Evolutionary conservation across 2,113 vertebrate genomes (phyloP).

Genomic region (Meleagris gallopavo): DNA sequence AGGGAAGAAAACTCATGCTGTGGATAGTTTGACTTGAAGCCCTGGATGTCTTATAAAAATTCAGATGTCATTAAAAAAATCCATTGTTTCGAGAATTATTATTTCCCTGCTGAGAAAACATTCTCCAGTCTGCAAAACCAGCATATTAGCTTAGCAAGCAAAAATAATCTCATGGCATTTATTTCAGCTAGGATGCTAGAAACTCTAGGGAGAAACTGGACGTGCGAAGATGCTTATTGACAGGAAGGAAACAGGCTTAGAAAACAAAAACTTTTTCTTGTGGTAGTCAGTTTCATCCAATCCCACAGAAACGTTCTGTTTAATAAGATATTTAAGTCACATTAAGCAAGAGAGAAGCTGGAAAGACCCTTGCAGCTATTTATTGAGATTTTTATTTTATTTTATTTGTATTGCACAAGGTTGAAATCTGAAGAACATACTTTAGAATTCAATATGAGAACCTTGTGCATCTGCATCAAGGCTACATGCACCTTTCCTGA

Average conservation of each 20-base stretch:
- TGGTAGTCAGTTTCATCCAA: neutral
- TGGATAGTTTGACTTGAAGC: constrained; percentile 15
- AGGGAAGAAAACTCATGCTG: neutral
- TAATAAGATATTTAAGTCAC: neutral
- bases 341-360: neutral
- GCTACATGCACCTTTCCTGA: neutral
- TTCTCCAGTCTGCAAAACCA: neutral
- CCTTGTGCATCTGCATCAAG: neutral
- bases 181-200: constrained; percentile 13
- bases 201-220: constrained; percentile 40
- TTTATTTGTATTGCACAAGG: neutral
- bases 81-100: constrained; percentile 24
- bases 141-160: neutral
- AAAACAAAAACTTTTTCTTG: neutral
- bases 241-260: neutral
- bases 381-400: neutral
- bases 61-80: constrained; percentile 29
- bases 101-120: constrained; percentile 34
- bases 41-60: neutral
- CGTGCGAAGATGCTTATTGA: constrained; percentile 9
- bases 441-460: neutral
- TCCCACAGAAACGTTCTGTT: neutral
- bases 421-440: neutral
- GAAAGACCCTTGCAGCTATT: neutral
- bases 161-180: constrained; percentile 10